phyloP scores from a whole-genome alignment of 1,140 invertebrate genomes.

The Eulimnadia texana region DNA sequence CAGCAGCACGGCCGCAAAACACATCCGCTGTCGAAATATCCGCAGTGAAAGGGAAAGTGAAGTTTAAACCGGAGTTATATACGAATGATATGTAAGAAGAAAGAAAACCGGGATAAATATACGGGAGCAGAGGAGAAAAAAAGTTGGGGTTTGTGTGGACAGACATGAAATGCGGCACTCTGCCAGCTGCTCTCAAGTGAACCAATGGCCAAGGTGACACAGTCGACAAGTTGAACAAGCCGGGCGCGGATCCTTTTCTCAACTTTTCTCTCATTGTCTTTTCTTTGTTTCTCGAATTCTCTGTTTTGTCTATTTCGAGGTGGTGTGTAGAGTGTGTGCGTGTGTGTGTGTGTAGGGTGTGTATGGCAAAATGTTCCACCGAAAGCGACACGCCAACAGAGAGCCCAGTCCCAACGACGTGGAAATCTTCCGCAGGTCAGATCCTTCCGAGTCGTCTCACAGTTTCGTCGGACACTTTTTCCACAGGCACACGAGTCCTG shows the following conservation, averaged over 20 bases:
- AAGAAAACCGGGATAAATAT: too few relatives aligned
- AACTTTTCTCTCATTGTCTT: not conserved
- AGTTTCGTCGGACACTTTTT: not conserved
- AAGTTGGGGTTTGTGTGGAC: not conserved
- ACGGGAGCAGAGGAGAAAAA: not conserved
- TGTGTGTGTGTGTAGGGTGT: not conserved
- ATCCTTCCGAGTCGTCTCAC: not conserved
- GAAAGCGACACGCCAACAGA: constrained; percentile 3
- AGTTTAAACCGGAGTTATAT: too few relatives aligned
- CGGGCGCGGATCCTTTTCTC: not conserved
- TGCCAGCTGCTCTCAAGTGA: not conserved
- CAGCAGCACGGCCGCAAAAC: too few relatives aligned
- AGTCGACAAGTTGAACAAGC: not conserved
- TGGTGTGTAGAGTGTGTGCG: not conserved
- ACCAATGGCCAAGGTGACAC: not conserved
- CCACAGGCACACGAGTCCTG: constrained; percentile 11
- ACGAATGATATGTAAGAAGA: too few relatives aligned
- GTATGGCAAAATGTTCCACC: constrained; percentile 1
- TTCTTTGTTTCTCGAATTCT: not conserved
- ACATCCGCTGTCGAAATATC: too few relatives aligned
- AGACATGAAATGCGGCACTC: not conserved
- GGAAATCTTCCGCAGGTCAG: not conserved
- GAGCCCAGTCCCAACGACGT: not conserved
- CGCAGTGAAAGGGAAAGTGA: too few relatives aligned
- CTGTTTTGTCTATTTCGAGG: not conserved